These are phyloP conservation scores for Acholoe squamosa DNA, from an alignment of 2,888 invertebrate species.

Conservation along the genomic window DNA sequence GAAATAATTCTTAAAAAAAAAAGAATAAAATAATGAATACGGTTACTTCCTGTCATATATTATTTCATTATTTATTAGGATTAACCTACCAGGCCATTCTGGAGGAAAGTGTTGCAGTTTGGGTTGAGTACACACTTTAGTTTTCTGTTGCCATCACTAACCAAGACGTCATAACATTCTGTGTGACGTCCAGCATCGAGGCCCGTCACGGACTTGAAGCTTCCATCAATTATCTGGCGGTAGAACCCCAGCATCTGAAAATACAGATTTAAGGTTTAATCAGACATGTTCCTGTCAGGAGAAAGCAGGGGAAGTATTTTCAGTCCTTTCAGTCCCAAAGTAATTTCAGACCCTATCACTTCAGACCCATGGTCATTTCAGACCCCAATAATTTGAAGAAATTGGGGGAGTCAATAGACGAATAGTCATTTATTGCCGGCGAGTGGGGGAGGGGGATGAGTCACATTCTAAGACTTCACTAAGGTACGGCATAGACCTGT, in stretches of 20 bases:
- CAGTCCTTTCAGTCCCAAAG: not conserved
- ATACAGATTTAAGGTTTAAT: not conserved
- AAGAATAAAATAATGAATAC: too few species aligned
- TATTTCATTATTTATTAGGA: too few species aligned
- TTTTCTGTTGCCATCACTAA: not conserved
- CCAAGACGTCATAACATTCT: not conserved
- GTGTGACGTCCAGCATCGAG: not conserved
- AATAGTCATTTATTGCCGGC: too few species aligned
- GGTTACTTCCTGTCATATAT: too few species aligned
- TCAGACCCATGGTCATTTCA: too few species aligned
- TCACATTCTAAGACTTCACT: not conserved
- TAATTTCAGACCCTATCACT: too few species aligned
- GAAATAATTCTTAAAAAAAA: too few species aligned
- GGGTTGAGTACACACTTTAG: not conserved
- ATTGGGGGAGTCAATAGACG: not conserved
- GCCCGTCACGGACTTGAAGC: not conserved
- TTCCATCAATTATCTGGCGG: not conserved
- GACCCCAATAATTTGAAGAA: too few species aligned
- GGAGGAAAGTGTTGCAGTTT: not conserved
- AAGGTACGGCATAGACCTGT: not conserved
- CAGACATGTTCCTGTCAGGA: not conserved
- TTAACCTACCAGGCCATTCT: slow-evolving; percentile 2
- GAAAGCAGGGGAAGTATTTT: not conserved
- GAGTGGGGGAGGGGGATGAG: too few species aligned
- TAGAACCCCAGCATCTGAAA: not conserved